Evolutionary conservation across 2,113 vertebrate genomes (phyloP).

Genomic region (Hipposideros armiger): DNA sequence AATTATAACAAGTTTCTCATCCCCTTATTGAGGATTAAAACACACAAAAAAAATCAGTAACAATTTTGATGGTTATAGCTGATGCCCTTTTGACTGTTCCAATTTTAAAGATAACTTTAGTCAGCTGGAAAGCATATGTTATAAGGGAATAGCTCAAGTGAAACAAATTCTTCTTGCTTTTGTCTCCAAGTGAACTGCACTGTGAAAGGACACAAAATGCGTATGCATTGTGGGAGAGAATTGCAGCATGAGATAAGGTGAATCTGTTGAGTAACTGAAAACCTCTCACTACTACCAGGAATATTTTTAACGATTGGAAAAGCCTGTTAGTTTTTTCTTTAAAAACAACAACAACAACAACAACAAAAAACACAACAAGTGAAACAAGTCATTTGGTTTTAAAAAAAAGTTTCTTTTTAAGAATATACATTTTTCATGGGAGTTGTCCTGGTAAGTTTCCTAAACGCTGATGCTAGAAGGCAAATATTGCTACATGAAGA

Average conservation of each 20-base stretch:
- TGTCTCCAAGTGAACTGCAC: slow-evolving; percentile 87
- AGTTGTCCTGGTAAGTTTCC: slow-evolving; percentile 77
- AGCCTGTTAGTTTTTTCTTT: slow-evolving; percentile 77
- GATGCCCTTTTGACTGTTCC: slow-evolving; percentile 83
- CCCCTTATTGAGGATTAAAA: slow-evolving; percentile 61
- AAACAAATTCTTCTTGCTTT: slow-evolving; percentile 89
- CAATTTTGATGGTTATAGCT: slow-evolving; percentile 78
- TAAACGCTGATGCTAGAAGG: slow-evolving; percentile 82
- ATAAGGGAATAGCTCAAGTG: slow-evolving; percentile 88
- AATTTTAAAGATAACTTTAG: slow-evolving; percentile 85
- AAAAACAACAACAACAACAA: not conserved
- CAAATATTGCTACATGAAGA: slow-evolving; percentile 70
- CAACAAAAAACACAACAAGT: slow-evolving; percentile 36
- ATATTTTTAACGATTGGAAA: slow-evolving; percentile 82
- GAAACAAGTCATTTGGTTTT: slow-evolving; percentile 79
- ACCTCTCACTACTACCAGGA: slow-evolving; percentile 80
- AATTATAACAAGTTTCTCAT: slow-evolving; percentile 56
- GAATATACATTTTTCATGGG: slow-evolving; percentile 85
- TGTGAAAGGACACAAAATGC: slow-evolving; percentile 86
- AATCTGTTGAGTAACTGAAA: slow-evolving; percentile 81
- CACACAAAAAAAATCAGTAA: slow-evolving; percentile 45
- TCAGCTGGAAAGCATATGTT: slow-evolving; percentile 87
- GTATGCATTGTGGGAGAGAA: slow-evolving; percentile 82
- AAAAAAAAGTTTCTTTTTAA: slow-evolving; percentile 75
- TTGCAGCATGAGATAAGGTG: slow-evolving; percentile 81